phyloP scores from a whole-genome alignment of 2,797 vertebrate genomes.

The Gouania willdenowi region DNA sequence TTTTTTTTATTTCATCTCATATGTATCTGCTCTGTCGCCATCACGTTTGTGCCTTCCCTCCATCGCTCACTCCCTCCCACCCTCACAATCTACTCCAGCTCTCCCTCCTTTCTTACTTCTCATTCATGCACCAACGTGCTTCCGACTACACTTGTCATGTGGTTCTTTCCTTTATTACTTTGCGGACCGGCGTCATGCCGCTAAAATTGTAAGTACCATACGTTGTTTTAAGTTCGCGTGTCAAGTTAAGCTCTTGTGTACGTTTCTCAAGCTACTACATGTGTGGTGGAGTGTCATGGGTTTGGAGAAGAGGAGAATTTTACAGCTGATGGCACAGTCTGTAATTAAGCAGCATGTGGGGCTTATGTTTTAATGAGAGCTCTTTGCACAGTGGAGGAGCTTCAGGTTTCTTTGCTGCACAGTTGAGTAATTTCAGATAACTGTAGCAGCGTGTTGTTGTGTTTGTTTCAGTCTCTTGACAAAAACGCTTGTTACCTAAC shows the following conservation, averaged over 20 bases:
- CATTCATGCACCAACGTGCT: slow-evolving; percentile 43
- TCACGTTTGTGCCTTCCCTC: slow-evolving; percentile 23
- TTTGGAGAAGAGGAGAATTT: slow-evolving; percentile 20
- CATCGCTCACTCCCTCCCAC: slow-evolving; percentile 13
- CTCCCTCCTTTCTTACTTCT: slow-evolving; percentile 23
- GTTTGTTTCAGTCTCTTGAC: no score
- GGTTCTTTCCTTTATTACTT: slow-evolving; percentile 13
- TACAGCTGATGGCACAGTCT: slow-evolving; percentile 17
- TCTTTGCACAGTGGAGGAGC: slow-evolving; percentile 12
- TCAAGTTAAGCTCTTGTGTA: background rate
- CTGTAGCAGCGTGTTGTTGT: background rate
- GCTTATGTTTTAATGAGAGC: slow-evolving; percentile 41
- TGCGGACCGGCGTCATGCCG: slow-evolving; percentile 10
- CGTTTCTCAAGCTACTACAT: slow-evolving; percentile 4
- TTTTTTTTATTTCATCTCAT: slow-evolving; percentile 17
- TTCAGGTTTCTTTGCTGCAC: slow-evolving; percentile 3
- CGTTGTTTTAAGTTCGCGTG: slow-evolving; percentile 47
- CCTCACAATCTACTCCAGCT: background rate
- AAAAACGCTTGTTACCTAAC: no score
- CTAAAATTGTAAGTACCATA: no score
- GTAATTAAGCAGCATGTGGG: slow-evolving; percentile 38
- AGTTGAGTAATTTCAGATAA: slow-evolving; percentile 2
- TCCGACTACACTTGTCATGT: slow-evolving; percentile 34
- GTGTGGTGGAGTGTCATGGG: slow-evolving; percentile 12
- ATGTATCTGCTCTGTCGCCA: no score